These are phyloP conservation scores for Bostrychus sinensis DNA, from an alignment of 2,113 vertebrate genomes.

Conservation along the genomic window DNA sequence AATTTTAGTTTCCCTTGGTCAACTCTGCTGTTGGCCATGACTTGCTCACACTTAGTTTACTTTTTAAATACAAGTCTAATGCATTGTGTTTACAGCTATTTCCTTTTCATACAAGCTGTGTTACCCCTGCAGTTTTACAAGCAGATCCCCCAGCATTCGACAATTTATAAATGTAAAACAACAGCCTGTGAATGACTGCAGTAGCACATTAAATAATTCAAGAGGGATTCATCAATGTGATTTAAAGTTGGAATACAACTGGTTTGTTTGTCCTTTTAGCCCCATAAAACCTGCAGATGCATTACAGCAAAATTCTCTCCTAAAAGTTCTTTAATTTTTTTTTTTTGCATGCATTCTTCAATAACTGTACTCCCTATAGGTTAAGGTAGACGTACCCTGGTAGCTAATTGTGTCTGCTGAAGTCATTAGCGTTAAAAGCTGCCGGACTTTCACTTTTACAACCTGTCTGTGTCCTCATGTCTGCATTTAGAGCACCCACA, in stretches of 20 bases:
- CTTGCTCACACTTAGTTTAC: too few relatives aligned
- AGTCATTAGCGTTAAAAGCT: conserved; percentile 50
- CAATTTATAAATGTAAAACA: conserved; percentile 3
- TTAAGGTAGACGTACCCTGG: conserved; percentile 13
- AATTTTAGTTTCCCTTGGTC: too few relatives aligned
- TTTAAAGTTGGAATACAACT: conserved; percentile 14
- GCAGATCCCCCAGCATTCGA: background rate
- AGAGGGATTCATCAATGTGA: conserved; percentile 6
- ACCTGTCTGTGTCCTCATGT: conserved; percentile 53
- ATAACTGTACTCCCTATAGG: conserved; percentile 9
- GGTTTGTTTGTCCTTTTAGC: conserved; percentile 12
- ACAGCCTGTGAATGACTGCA: background rate
- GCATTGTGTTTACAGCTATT: background rate
- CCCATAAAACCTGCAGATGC: conserved; percentile 19
- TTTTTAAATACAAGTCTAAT: background rate
- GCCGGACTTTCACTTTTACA: conserved; percentile 42
- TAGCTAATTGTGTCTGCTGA: conserved; percentile 61
- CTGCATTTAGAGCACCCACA: conserved; percentile 59
- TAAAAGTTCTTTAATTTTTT: conserved; percentile 4
- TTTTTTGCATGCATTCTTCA: conserved; percentile 12
- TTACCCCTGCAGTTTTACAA: conserved; percentile 5
- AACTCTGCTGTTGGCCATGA: too few relatives aligned
- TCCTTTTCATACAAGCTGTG: background rate
- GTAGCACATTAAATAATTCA: background rate
- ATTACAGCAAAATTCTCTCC: conserved; percentile 12